These are phyloP conservation scores for Eclectus roratus DNA, from an alignment of 2,113 vertebrate species.

Conservation along the genomic window DNA sequence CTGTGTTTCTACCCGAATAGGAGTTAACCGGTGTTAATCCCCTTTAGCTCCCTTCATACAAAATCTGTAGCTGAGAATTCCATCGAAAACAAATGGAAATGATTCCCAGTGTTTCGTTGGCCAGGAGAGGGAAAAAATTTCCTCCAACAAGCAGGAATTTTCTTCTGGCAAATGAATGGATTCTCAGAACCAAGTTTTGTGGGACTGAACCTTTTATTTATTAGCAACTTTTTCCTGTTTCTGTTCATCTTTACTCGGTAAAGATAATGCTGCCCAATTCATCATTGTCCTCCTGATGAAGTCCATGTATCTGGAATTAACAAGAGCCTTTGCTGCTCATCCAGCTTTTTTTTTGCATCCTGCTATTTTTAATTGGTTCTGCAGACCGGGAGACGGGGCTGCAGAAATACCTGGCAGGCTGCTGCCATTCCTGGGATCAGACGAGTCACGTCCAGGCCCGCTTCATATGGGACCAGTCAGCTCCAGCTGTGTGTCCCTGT, in stretches of 20 bases:
- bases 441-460: neutral
- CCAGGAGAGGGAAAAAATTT: neutral
- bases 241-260: neutral
- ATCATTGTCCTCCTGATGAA: slow-evolving; percentile 9
- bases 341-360: slow-evolving; percentile 15
- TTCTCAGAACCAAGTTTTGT: slow-evolving; percentile 31
- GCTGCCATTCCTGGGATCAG: neutral
- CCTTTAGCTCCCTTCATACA: neutral
- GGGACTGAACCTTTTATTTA: slow-evolving; percentile 53
- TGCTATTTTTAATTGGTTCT: slow-evolving; percentile 45
- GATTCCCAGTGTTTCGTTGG: slow-evolving; percentile 23
- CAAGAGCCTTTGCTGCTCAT: slow-evolving; percentile 25
- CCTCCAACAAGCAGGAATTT: slow-evolving; percentile 50
- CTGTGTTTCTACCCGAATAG: neutral
- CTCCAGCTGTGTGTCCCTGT: neutral
- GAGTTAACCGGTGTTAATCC: neutral
- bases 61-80: neutral
- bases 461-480: slow-evolving; percentile 15
- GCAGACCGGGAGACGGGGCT: neutral
- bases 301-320: slow-evolving; percentile 23
- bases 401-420: slow-evolving; percentile 47
- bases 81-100: slow-evolving; percentile 24
- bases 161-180: slow-evolving; percentile 29
- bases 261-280: slow-evolving; percentile 31
- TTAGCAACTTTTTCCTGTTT: slow-evolving; percentile 58